Evolutionary conservation across 2,888 invertebrate species (phyloP).

Genomic region (Hermodice carunculata): DNA sequence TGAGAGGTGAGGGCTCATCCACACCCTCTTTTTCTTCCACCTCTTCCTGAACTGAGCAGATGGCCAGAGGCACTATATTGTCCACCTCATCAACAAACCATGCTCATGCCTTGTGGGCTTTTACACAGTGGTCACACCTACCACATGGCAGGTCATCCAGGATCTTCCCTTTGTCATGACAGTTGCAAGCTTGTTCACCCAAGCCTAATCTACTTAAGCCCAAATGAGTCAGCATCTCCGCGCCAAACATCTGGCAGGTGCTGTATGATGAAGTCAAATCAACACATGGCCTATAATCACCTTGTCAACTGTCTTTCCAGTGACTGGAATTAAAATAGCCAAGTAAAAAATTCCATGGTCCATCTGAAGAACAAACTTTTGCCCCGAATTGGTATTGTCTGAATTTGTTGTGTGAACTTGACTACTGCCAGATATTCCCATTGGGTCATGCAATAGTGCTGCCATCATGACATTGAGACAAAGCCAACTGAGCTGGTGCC

Average conservation of each 20-base stretch:
- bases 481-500: no score
- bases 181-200: not conserved
- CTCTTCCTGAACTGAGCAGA: no score
- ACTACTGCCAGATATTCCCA: slow-evolving; percentile 19
- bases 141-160: not conserved
- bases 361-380: slow-evolving; percentile 15
- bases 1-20: no score
- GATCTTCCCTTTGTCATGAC: not conserved
- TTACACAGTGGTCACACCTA: not conserved
- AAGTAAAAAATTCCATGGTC: slow-evolving; percentile 22
- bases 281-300: slow-evolving; percentile 24
- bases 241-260: no score
- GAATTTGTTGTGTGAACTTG: slow-evolving; percentile 1
- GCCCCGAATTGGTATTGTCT: slow-evolving; percentile 1
- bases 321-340: slow-evolving; percentile 19
- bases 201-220: slow-evolving; percentile 3
- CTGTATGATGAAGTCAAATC: slow-evolving; percentile 23
- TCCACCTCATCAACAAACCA: not conserved
- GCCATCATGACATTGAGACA: no score
- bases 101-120: not conserved
- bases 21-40: no score
- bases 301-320: slow-evolving; percentile 25
- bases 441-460: not conserved
- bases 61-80: no score
- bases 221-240: slow-evolving; percentile 24